A percentile compares a stretch with the other conserved stretches of the same genome.
Conservation (phyloP, 2,888 invertebrate species). For the Tinea semifulvella region DNA sequence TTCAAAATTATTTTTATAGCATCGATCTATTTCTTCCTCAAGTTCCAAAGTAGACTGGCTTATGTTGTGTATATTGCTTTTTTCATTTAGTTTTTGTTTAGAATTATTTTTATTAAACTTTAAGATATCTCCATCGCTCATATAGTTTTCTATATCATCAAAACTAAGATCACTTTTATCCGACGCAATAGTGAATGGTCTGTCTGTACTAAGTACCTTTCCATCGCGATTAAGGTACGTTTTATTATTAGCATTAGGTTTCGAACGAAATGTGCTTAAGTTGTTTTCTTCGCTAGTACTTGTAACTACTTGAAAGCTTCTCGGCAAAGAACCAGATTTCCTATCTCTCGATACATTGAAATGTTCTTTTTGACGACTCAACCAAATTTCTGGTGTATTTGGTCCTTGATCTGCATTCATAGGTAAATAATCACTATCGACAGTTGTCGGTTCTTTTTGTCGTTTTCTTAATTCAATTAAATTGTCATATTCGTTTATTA, state of each 20-base stretch:
- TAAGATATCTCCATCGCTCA: slow-evolving; percentile 51
- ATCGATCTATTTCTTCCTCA: slow-evolving; percentile 60
- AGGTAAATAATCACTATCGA: slow-evolving; percentile 48
- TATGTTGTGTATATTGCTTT: slow-evolving; percentile 44
- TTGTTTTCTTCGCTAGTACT: slow-evolving; percentile 58
- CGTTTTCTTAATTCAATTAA: slow-evolving; percentile 48
- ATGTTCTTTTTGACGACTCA: slow-evolving; percentile 75
- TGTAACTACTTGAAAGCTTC: slow-evolving; percentile 77
- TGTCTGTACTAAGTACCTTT: slow-evolving; percentile 68
- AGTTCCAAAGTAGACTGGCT: slow-evolving; percentile 58
- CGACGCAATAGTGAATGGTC: slow-evolving; percentile 77
- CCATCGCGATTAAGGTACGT: slow-evolving; percentile 68
- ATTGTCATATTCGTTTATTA: slow-evolving; percentile 47
- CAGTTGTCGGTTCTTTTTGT: slow-evolving; percentile 37
- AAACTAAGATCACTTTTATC: slow-evolving; percentile 75
- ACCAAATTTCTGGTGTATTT: slow-evolving; percentile 74
- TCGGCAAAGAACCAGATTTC: slow-evolving; percentile 80
- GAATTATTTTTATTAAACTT: slow-evolving; percentile 45
- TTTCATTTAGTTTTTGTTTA: slow-evolving; percentile 32
- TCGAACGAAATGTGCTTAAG: slow-evolving; percentile 48
- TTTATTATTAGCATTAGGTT: slow-evolving; percentile 52
- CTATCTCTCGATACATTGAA: slow-evolving; percentile 71
- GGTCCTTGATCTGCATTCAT: slow-evolving; percentile 62
- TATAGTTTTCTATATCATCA: slow-evolving; percentile 71
- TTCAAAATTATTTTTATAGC: slow-evolving; percentile 58